Percentiles rank a stretch among this genome's conserved stretches.
phyloP scores from a whole-genome alignment of 2,797 vertebrate genomes.

The Schizopygopsis pylzovi region DNA sequence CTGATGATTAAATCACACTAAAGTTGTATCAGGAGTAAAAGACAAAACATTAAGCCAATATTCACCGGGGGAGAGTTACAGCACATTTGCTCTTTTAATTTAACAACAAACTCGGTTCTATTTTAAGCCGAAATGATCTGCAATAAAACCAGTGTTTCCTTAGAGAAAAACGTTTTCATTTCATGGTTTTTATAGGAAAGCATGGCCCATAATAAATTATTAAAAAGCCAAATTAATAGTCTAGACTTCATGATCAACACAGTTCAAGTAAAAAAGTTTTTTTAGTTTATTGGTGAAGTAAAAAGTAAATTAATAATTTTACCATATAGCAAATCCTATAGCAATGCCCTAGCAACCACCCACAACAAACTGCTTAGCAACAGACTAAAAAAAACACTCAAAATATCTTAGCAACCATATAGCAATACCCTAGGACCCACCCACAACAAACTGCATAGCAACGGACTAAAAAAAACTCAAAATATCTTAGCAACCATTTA shows the following conservation, averaged over 20 bases:
- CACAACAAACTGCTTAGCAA: neutral
- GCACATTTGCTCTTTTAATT: slow-evolving; percentile 21
- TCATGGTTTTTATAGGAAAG: neutral
- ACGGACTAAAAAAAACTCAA: too few relatives aligned
- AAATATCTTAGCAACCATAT: too few relatives aligned
- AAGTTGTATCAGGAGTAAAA: slow-evolving; percentile 1
- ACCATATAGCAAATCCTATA: neutral
- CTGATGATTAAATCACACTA: slow-evolving; percentile 25
- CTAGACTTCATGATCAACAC: neutral
- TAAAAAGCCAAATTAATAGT: neutral
- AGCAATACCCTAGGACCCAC: too few relatives aligned
- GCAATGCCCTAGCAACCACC: neutral
- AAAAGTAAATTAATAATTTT: neutral
- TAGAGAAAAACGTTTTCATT: neutral
- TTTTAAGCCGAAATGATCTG: neutral
- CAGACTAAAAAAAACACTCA: neutral
- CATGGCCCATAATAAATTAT: neutral
- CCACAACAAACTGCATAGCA: too few relatives aligned
- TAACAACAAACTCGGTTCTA: neutral
- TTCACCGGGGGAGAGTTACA: neutral
- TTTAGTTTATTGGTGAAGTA: neutral
- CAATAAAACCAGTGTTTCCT: slow-evolving; percentile 5
- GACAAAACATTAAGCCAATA: slow-evolving; percentile 8
- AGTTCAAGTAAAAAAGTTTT: neutral
- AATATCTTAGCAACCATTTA: too few relatives aligned